phyloP scores from a whole-genome alignment of 2,888 invertebrate genomes.

The Eupithecia dodoneata region DNA sequence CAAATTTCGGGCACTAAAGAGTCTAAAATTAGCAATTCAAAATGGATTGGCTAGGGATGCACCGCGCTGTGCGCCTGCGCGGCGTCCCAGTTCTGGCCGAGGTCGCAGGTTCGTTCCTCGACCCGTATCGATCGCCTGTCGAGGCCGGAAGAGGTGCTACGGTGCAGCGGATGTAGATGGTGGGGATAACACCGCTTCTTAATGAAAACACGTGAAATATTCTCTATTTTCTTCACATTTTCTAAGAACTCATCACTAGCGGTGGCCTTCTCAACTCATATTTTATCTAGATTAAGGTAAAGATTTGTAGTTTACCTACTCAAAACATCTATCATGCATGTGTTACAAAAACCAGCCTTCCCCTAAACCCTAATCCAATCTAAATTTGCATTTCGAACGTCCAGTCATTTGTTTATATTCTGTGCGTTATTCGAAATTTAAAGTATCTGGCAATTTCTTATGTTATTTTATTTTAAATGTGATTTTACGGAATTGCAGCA shows the following conservation, averaged over 20 bases:
- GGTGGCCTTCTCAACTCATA: background rate
- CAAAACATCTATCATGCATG: background rate
- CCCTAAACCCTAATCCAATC: no score
- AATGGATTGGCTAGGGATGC: constrained; percentile 70
- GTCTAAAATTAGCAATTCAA: constrained; percentile 69
- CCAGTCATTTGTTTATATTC: no score
- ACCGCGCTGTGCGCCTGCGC: constrained; percentile 77
- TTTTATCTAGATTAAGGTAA: background rate
- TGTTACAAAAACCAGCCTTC: no score
- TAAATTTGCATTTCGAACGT: no score
- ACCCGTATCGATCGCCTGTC: constrained; percentile 75
- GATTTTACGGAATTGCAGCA: background rate
- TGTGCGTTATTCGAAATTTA: background rate
- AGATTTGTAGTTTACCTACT: background rate
- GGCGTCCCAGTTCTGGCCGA: constrained; percentile 77
- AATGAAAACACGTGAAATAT: constrained; percentile 17
- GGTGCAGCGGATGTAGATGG: constrained; percentile 71
- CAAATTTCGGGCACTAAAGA: constrained; percentile 21
- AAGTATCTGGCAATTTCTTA: background rate
- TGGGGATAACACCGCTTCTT: constrained; percentile 61
- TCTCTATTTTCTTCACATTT: background rate
- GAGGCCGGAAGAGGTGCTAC: constrained; percentile 76
- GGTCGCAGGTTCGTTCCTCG: constrained; percentile 84
- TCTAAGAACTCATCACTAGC: background rate
- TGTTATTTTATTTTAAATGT: background rate